These are phyloP conservation scores for Trichopoda pennipes DNA, from an alignment of 2,888 invertebrate species.

Conservation along the genomic window DNA sequence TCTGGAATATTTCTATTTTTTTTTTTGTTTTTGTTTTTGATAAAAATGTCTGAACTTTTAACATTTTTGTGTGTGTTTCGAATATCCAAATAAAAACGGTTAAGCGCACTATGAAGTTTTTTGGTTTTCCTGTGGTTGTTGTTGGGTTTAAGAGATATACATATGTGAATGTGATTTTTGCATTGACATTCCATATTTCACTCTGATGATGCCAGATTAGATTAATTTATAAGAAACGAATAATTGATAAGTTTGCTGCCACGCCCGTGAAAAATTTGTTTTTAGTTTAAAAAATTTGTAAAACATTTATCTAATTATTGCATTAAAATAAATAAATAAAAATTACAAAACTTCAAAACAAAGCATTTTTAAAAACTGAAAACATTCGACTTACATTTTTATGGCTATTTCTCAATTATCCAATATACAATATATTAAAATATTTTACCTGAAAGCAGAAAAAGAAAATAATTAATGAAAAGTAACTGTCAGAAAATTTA, in stretches of 20 bases:
- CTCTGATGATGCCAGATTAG: conserved; percentile 37
- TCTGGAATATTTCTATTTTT: conserved; percentile 38
- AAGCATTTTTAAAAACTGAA: too few species aligned
- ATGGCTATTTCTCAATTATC: too few species aligned
- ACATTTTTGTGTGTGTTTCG: conserved; percentile 64
- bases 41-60: conserved; percentile 59
- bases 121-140: conserved; percentile 1
- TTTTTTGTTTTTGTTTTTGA: too few species aligned
- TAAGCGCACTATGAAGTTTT: conserved; percentile 41
- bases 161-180: not conserved
- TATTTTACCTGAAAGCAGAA: too few species aligned
- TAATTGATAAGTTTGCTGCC: conserved; percentile 19
- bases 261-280: conserved; percentile 6
- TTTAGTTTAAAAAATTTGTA: not conserved
- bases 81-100: conserved; percentile 56
- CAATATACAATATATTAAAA: too few species aligned
- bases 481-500: too few species aligned
- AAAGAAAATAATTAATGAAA: too few species aligned
- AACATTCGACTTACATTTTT: too few species aligned
- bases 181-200: conserved; percentile 7
- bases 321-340: too few species aligned
- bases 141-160: not conserved
- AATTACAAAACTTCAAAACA: too few species aligned
- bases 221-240: conserved; percentile 15
- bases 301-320: not conserved